Conservation (phyloP, 2,113 vertebrate genomes). For the Periophthalmodon schlosseri region DNA sequence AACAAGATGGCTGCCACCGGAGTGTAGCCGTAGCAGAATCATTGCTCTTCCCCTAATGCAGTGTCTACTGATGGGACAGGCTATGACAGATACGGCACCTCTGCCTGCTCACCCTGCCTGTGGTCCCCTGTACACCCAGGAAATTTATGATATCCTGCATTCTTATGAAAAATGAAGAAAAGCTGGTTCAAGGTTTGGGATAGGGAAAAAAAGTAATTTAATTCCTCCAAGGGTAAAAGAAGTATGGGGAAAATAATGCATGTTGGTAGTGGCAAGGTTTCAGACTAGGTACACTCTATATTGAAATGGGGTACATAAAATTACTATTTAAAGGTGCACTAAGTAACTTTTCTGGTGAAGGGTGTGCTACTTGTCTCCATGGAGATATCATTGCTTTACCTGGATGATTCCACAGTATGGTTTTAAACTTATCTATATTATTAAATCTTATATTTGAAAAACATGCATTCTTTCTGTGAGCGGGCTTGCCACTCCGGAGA, state of each 20-base stretch:
- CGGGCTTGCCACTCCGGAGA: too few species aligned
- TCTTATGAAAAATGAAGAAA: conserved; percentile 57
- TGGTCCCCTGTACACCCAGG: conserved; percentile 27
- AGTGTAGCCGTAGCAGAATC: conserved; percentile 12
- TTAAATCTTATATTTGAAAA: too few species aligned
- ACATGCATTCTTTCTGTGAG: too few species aligned
- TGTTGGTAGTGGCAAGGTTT: too few species aligned
- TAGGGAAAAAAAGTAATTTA: conserved; percentile 49
- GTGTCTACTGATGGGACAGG: conserved; percentile 39
- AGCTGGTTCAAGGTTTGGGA: conserved; percentile 42
- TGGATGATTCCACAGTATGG: too few species aligned
- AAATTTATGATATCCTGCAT: conserved; percentile 47
- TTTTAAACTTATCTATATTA: too few species aligned
- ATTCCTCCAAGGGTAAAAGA: conserved; percentile 59
- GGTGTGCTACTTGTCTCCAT: too few species aligned
- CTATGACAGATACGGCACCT: conserved; percentile 57
- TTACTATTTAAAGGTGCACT: too few species aligned
- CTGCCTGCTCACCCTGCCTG: conserved; percentile 22
- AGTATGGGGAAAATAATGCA: conserved; percentile 16
- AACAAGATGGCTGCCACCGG: conserved; percentile 37
- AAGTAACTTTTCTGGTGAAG: too few species aligned
- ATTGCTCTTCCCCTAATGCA: conserved; percentile 9
- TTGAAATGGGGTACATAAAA: too few species aligned
- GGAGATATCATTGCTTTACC: too few species aligned
- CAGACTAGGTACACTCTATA: too few species aligned